phyloP scores from a whole-genome alignment of 2,888 invertebrate species.

The Helleia helle region DNA sequence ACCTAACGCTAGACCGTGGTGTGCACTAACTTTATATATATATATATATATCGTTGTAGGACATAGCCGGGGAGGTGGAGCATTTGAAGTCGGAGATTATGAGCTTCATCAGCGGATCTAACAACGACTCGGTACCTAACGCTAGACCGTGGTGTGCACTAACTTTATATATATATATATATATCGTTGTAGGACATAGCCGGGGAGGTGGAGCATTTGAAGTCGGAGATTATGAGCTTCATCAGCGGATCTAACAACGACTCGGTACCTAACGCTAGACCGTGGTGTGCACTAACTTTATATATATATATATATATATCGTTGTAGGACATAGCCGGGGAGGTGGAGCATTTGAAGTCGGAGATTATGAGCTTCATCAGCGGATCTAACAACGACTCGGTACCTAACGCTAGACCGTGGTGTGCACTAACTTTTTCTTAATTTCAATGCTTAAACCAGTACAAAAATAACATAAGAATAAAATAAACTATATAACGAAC shows the following conservation, averaged over 20 bases:
- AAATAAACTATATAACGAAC: no score
- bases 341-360: slow-evolving; percentile 52
- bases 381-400: slow-evolving; percentile 61
- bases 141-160: background rate
- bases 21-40: background rate
- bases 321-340: slow-evolving; percentile 50
- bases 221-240: slow-evolving; percentile 53
- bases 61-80: slow-evolving; percentile 51
- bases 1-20: slow-evolving; percentile 21
- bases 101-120: slow-evolving; percentile 50
- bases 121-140: slow-evolving; percentile 56
- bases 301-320: background rate
- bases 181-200: slow-evolving; percentile 49
- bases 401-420: slow-evolving; percentile 28
- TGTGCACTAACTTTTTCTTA: background rate
- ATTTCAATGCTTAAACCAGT: no score
- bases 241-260: slow-evolving; percentile 55
- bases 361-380: slow-evolving; percentile 55
- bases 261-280: slow-evolving; percentile 41
- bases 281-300: background rate
- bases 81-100: slow-evolving; percentile 53
- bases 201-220: slow-evolving; percentile 50
- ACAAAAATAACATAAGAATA: no score
- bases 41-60: slow-evolving; percentile 44
- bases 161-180: no score